Evolutionary conservation across 1,140 invertebrate species (phyloP).

Genomic region (Lepidurus apus): DNA sequence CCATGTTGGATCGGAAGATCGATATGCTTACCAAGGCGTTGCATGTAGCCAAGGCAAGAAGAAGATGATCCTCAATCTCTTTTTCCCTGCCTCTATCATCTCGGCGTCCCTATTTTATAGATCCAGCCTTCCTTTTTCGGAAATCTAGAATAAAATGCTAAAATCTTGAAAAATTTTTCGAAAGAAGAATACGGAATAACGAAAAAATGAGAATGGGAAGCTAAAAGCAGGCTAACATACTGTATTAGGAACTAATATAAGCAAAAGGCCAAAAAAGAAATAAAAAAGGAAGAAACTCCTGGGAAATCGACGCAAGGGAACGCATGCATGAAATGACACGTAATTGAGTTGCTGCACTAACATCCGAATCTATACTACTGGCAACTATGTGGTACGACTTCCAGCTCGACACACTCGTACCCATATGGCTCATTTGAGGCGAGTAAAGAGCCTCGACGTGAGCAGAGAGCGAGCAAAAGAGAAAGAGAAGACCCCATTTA

Average conservation of each 20-base stretch:
- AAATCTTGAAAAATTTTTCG: background rate
- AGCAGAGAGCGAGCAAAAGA: background rate
- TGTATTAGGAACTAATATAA: constrained; percentile 8
- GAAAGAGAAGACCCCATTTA: background rate
- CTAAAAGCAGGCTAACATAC: background rate
- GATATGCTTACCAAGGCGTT: background rate
- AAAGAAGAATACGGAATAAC: background rate
- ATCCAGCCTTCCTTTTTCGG: no score
- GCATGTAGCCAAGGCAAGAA: background rate
- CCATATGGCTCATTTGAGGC: background rate
- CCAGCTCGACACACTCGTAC: background rate
- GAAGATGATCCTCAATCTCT: constrained; percentile 19
- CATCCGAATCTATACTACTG: background rate
- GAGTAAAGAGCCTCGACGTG: background rate
- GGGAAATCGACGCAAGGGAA: constrained; percentile 5
- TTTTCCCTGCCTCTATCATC: background rate
- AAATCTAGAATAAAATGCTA: background rate
- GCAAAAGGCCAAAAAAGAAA: background rate
- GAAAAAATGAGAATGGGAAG: background rate
- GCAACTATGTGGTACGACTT: background rate
- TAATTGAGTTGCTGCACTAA: constrained; percentile 10
- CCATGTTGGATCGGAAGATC: background rate
- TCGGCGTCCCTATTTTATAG: background rate
- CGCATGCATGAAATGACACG: constrained; percentile 14
- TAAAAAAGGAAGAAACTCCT: background rate